These are phyloP conservation scores for Brassicogethes aeneus DNA, from an alignment of 2,888 invertebrate genomes.

Conservation along the genomic window DNA sequence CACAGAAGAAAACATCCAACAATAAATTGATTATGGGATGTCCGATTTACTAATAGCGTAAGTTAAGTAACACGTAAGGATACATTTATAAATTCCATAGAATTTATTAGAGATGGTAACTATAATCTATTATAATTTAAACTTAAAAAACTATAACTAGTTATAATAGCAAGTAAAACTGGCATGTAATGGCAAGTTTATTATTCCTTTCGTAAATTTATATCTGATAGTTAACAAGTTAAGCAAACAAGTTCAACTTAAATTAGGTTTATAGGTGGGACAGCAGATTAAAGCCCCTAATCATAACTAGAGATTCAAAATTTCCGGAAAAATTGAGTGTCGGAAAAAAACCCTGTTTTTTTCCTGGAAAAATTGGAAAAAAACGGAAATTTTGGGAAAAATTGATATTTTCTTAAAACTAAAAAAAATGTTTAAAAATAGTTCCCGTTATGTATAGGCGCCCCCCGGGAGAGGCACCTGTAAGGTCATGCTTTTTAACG, in stretches of 20 bases:
- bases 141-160: slow-evolving; percentile 15
- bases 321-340: no score
- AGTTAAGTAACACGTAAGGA: slow-evolving; percentile 16
- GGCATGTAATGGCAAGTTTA: slow-evolving; percentile 23
- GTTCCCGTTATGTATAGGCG: no score
- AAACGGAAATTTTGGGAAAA: no score
- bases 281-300: no score
- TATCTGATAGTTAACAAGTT: slow-evolving; percentile 13
- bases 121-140: slow-evolving; percentile 17
- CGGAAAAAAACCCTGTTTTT: no score
- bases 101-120: slow-evolving; percentile 14
- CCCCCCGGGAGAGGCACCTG: no score
- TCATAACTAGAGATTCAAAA: no score
- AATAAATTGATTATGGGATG: slow-evolving; percentile 4
- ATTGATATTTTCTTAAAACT: no score
- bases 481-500: no score
- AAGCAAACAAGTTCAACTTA: background rate
- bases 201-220: slow-evolving; percentile 8
- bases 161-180: slow-evolving; percentile 19
- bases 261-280: background rate
- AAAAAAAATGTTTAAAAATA: no score
- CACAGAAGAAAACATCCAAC: slow-evolving; percentile 11
- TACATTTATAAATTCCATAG: slow-evolving; percentile 8
- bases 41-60: slow-evolving; percentile 12
- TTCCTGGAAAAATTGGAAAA: no score